Evolutionary conservation across 1,140 invertebrate genomes (phyloP).

Genomic region (Hestina assimilis): DNA sequence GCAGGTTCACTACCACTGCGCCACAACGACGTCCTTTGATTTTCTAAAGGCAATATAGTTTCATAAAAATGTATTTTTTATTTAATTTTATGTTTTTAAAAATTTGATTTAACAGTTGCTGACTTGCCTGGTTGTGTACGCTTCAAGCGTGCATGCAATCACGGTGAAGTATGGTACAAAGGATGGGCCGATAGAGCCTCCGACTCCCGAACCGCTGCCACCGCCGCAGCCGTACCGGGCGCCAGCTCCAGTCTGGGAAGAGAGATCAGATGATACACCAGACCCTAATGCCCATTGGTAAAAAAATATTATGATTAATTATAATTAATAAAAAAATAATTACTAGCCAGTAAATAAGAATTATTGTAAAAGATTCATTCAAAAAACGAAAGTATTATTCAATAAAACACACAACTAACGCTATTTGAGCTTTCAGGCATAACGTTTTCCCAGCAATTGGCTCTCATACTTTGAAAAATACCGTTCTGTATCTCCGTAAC

Average conservation of each 20-base stretch:
- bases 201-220: conserved; percentile 72
- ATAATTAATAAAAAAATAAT: not conserved
- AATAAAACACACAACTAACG: no score
- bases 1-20: no score
- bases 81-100: not conserved
- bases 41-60: no score
- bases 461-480: no score
- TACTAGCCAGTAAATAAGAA: no score
- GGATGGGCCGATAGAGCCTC: conserved; percentile 78
- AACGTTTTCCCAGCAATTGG: no score
- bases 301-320: conserved; percentile 10
- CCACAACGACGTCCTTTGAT: no score
- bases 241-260: conserved; percentile 80
- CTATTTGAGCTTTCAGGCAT: no score
- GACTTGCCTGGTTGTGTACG: conserved; percentile 63
- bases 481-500: no score
- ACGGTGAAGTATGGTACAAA: conserved; percentile 78
- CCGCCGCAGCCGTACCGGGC: conserved; percentile 71
- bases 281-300: conserved; percentile 80
- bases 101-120: conserved; percentile 44
- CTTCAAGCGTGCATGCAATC: conserved; percentile 60
- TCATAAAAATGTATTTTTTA: not conserved
- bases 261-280: conserved; percentile 76
- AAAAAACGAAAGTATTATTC: no score
- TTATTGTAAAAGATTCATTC: no score